A percentile compares a stretch with the other conserved stretches of the same genome.
Conservation (phyloP, 2,113 vertebrate species). For the Alligator mississippiensis region DNA sequence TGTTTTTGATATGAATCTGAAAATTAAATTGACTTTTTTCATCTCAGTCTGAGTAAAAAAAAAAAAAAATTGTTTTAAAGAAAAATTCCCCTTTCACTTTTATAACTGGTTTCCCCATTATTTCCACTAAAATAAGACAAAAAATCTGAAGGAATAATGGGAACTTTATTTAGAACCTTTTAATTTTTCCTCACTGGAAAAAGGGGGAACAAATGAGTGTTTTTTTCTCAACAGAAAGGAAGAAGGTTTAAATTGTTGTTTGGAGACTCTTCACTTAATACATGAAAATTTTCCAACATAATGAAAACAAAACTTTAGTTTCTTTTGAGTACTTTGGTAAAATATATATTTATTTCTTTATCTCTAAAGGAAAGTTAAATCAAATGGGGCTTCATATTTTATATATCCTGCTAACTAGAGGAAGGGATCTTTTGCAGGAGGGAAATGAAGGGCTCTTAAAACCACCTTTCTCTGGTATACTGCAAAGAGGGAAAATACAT, state of each 20-base stretch:
- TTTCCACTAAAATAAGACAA: constrained; percentile 63
- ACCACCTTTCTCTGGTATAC: neutral
- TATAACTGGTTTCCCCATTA: constrained; percentile 55
- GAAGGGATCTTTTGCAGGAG: neutral
- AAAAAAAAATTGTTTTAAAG: neutral
- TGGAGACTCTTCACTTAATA: neutral
- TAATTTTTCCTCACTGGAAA: constrained; percentile 4
- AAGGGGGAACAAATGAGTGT: constrained; percentile 26
- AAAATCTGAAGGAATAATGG: constrained; percentile 22
- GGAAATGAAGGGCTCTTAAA: fast-evolving
- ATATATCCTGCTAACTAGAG: neutral
- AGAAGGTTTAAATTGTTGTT: constrained; percentile 28
- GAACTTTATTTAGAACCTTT: neutral
- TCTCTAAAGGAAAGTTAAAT: neutral
- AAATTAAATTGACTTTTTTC: constrained; percentile 57
- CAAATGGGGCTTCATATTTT: neutral
- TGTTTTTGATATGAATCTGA: constrained; percentile 26
- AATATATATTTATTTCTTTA: constrained; percentile 10
- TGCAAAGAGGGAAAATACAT: neutral
- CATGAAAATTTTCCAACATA: constrained; percentile 1
- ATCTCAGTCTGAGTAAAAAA: constrained; percentile 56
- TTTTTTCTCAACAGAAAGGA: neutral
- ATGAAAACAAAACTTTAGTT: constrained; percentile 24
- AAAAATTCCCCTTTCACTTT: constrained; percentile 60
- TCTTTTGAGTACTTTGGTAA: neutral